These are phyloP conservation scores for Rhizomys pruinosus DNA, from an alignment of 2,113 vertebrate species.

Conservation along the genomic window DNA sequence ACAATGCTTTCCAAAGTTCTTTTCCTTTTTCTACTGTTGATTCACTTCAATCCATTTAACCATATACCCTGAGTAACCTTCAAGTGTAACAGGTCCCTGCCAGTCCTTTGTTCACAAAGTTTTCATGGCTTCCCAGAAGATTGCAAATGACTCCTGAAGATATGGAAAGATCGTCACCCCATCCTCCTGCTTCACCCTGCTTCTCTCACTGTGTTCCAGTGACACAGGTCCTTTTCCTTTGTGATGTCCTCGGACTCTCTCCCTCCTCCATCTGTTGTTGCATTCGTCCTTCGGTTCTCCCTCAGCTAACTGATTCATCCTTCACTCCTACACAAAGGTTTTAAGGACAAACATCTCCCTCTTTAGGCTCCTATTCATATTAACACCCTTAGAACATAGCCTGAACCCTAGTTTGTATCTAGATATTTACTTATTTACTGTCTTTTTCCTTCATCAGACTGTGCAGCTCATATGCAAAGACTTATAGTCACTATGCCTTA, in stretches of 20 bases:
- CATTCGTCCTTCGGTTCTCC: background rate
- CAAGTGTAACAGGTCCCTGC: background rate
- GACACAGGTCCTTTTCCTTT: background rate
- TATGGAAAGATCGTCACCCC: background rate
- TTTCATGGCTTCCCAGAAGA: background rate
- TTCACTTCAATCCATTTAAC: background rate
- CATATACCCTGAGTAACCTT: background rate
- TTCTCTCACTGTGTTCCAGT: background rate
- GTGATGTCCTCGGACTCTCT: background rate
- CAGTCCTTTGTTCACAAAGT: background rate
- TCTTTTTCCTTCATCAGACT: background rate
- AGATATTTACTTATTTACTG: background rate
- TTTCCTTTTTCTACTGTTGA: constrained; percentile 1
- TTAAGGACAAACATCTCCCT: background rate
- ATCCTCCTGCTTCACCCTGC: background rate
- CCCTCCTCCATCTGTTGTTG: background rate
- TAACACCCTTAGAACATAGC: background rate
- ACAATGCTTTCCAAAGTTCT: background rate
- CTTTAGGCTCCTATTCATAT: background rate
- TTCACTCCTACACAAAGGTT: background rate
- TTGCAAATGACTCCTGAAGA: background rate
- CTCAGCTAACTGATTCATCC: background rate
- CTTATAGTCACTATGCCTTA: background rate
- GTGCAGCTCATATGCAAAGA: background rate
- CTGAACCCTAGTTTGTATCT: background rate